Conservation (phyloP, 1,140 invertebrate genomes). For the Lerema accius region DNA sequence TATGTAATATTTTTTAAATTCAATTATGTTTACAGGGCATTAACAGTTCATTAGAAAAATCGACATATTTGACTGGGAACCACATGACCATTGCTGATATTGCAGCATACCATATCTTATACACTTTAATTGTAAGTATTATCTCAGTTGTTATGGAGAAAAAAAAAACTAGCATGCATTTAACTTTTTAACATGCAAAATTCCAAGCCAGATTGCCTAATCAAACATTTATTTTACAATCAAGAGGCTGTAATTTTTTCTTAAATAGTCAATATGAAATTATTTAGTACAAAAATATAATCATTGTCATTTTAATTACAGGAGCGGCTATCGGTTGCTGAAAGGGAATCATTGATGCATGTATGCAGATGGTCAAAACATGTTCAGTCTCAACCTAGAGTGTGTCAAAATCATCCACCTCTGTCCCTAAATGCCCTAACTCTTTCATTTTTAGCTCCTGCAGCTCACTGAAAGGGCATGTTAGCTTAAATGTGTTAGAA, state of each 20-base stretch:
- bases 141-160: too few relatives aligned
- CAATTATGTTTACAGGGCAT: conserved; percentile 61
- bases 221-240: too few relatives aligned
- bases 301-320: conserved; percentile 44
- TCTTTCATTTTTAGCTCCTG: conserved; percentile 60
- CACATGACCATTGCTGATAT: conserved; percentile 62
- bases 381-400: conserved; percentile 65
- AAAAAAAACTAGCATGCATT: too few relatives aligned
- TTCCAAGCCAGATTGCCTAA: too few relatives aligned
- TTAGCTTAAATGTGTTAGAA: neutral
- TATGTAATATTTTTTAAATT: too few relatives aligned
- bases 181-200: too few relatives aligned
- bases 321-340: conserved; percentile 57
- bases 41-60: conserved; percentile 62
- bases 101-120: conserved; percentile 65
- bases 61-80: conserved; percentile 67
- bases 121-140: conserved; percentile 69
- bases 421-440: conserved; percentile 60
- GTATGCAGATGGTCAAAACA: conserved; percentile 72
- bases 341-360: conserved; percentile 63
- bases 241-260: too few relatives aligned
- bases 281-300: too few relatives aligned
- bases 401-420: conserved; percentile 50
- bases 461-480: conserved; percentile 58
- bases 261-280: too few relatives aligned